Percentiles rank a stretch among this genome's conserved stretches.
Conservation (phyloP, 1,140 invertebrate genomes). For the Nasonia giraulti region DNA sequence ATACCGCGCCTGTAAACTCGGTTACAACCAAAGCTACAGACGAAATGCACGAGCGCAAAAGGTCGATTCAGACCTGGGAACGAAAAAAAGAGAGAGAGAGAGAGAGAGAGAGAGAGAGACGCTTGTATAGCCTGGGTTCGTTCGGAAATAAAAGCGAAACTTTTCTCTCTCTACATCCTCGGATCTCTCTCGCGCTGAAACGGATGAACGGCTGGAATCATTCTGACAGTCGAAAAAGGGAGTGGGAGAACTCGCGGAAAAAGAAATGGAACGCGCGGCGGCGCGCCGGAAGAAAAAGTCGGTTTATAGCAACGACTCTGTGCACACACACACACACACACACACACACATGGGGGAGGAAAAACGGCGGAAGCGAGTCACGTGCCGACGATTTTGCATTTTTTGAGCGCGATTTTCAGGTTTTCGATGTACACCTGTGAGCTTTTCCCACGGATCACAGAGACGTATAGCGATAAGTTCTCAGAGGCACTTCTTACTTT, state of each 20-base stretch:
- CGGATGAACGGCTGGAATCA: constrained; percentile 51
- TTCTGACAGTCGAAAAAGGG: constrained; percentile 56
- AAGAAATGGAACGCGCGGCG: neutral
- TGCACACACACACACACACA: neutral
- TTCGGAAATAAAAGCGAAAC: constrained; percentile 12
- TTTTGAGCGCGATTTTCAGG: neutral
- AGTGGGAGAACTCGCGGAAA: neutral
- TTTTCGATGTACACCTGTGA: neutral
- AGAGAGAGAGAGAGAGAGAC: neutral
- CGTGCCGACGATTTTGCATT: constrained; percentile 14
- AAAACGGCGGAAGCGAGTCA: neutral
- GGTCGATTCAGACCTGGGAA: neutral
- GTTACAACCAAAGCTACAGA: neutral
- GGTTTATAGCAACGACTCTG: neutral
- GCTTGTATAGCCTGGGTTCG: neutral
- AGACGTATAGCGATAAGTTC: neutral
- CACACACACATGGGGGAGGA: neutral
- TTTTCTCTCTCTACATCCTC: constrained; percentile 29
- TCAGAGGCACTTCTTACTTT: neutral
- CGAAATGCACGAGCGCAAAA: neutral
- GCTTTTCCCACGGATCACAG: neutral
- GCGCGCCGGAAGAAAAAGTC: neutral
- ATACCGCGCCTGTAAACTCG: neutral
- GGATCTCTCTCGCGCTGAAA: constrained; percentile 27
- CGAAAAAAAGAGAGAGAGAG: neutral